Percentiles rank a stretch among this genome's conserved stretches.
Conservation (phyloP, 2,888 invertebrate species). For the Seira ritae region DNA sequence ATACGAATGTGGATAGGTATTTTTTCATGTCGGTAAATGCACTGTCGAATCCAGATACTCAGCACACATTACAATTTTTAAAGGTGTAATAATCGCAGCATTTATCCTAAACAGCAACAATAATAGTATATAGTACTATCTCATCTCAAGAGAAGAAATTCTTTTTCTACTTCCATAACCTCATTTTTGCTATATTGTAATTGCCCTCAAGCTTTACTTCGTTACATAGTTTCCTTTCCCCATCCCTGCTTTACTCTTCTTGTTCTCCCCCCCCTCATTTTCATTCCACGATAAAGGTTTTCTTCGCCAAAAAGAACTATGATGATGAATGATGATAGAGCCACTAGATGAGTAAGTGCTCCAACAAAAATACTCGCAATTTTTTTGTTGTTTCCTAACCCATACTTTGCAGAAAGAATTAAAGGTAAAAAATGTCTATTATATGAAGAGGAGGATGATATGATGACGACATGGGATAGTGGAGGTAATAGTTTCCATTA, state of each 20-base stretch:
- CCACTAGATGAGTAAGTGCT: neutral
- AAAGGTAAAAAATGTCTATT: no score
- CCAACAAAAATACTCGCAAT: neutral
- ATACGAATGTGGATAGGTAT: no score
- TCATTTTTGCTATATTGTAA: constrained; percentile 5
- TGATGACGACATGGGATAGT: neutral
- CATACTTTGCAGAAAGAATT: no score
- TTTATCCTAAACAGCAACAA: neutral
- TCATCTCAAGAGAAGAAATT: neutral
- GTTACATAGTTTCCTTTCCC: neutral
- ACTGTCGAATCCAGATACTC: no score
- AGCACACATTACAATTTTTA: no score
- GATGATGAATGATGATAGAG: no score
- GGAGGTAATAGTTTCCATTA: neutral
- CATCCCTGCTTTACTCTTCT: neutral
- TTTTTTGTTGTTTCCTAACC: neutral
- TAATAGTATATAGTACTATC: neutral
- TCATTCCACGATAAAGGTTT: neutral
- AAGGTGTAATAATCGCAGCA: neutral
- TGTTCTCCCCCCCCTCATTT: neutral
- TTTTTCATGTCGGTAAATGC: no score
- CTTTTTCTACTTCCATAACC: neutral
- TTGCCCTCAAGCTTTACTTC: neutral
- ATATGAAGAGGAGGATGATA: no score
- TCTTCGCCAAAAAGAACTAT: constrained; percentile 2